phyloP scores from a whole-genome alignment of 2,888 invertebrate genomes.

The Pseudeuparius sepicola region DNA sequence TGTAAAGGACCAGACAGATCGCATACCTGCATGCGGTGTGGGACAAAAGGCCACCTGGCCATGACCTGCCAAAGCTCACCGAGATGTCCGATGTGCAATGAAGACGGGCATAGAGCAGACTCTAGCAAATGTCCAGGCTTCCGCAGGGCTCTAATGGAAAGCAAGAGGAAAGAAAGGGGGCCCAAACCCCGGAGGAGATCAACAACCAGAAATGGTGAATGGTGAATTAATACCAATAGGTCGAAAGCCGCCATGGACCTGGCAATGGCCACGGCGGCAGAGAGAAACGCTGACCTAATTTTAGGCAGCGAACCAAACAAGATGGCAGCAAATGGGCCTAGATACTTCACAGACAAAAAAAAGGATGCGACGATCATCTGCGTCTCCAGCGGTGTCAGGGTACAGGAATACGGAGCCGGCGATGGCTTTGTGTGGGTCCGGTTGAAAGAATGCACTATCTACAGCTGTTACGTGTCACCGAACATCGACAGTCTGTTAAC shows the following conservation, averaged over 20 bases:
- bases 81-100: background rate
- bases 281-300: constrained; percentile 2
- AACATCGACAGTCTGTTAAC: no score
- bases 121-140: background rate
- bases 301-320: constrained; percentile 8
- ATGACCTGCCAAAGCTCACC: background rate
- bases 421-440: no score
- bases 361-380: no score
- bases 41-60: background rate
- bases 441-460: no score
- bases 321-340: background rate
- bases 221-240: constrained; percentile 10
- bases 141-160: background rate
- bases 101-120: background rate
- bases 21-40: background rate
- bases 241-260: constrained; percentile 4
- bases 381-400: no score
- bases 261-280: background rate
- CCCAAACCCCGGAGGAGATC: no score
- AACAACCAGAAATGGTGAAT: no score
- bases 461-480: no score
- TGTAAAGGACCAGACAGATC: background rate
- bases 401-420: no score
- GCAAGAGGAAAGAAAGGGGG: background rate
- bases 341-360: no score